Evolutionary conservation across 1,140 invertebrate genomes (phyloP).

Genomic region (Bombus haemorrhoidalis): DNA sequence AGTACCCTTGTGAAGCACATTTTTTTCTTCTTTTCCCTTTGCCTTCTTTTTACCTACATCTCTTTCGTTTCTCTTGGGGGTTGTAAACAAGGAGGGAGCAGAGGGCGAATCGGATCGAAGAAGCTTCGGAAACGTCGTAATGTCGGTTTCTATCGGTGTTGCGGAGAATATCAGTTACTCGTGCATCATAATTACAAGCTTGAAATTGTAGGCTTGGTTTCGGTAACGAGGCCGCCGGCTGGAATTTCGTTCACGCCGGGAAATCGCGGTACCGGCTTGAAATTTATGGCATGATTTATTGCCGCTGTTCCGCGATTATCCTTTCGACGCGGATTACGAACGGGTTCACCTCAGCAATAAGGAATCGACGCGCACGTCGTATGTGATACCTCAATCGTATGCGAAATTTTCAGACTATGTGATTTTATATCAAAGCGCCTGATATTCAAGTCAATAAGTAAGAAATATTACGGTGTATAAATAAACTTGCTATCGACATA

Average conservation of each 20-base stretch:
- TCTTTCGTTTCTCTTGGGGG: background rate
- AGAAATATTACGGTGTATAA: too few relatives aligned
- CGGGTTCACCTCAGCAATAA: conserved; percentile 1
- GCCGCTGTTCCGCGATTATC: conserved; percentile 29
- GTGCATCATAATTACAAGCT: conserved; percentile 46
- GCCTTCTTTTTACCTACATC: background rate
- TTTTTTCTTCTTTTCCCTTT: background rate
- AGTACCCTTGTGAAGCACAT: background rate
- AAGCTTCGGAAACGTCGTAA: background rate
- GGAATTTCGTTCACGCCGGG: conserved; percentile 45
- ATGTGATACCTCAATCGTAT: background rate
- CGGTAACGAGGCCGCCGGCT: conserved; percentile 39
- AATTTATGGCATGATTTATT: conserved; percentile 48
- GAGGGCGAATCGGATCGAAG: background rate
- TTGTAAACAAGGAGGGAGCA: background rate
- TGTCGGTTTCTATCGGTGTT: background rate
- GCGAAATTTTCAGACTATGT: background rate
- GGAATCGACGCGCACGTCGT: background rate
- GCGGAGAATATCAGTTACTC: conserved; percentile 19
- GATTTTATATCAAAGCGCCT: too few relatives aligned
- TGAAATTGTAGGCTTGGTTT: conserved; percentile 23
- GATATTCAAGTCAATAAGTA: too few relatives aligned
- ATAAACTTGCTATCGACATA: too few relatives aligned
- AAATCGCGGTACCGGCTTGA: conserved; percentile 21
- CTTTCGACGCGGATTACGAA: conserved; percentile 27